A percentile compares a stretch with the other conserved stretches of the same genome.
phyloP scores from a whole-genome alignment of 2,113 vertebrate genomes.

The Pteruthius melanotis region DNA sequence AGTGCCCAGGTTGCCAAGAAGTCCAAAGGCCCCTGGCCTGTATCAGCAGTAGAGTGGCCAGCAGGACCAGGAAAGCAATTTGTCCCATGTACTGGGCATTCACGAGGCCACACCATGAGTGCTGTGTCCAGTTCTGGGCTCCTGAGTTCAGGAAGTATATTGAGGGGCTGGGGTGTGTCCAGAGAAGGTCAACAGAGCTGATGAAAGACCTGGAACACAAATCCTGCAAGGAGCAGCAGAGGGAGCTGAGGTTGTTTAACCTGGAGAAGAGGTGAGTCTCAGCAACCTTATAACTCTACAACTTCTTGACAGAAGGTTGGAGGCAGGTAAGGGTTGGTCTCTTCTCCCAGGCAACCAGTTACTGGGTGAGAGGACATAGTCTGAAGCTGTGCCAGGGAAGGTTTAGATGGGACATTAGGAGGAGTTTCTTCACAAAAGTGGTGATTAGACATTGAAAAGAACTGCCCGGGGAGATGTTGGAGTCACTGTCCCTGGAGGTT shows the following conservation, averaged over 20 bases:
- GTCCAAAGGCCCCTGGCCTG: neutral
- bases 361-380: neutral
- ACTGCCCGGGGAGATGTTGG: neutral
- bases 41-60: neutral
- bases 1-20: neutral
- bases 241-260: neutral
- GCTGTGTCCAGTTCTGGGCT: neutral
- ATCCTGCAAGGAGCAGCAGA: neutral
- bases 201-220: neutral
- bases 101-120: neutral
- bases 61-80: accelerated
- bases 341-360: too few species aligned
- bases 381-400: neutral
- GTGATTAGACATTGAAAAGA: neutral
- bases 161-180: neutral
- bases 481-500: neutral
- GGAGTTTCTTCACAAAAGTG: neutral
- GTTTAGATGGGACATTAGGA: neutral
- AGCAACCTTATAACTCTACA: neutral
- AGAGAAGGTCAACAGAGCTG: neutral
- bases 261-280: neutral
- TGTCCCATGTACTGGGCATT: accelerated
- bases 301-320: neutral
- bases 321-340: accelerated
- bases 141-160: neutral